Conservation (phyloP, 2,888 invertebrate genomes). For the Lasiommata megera region DNA sequence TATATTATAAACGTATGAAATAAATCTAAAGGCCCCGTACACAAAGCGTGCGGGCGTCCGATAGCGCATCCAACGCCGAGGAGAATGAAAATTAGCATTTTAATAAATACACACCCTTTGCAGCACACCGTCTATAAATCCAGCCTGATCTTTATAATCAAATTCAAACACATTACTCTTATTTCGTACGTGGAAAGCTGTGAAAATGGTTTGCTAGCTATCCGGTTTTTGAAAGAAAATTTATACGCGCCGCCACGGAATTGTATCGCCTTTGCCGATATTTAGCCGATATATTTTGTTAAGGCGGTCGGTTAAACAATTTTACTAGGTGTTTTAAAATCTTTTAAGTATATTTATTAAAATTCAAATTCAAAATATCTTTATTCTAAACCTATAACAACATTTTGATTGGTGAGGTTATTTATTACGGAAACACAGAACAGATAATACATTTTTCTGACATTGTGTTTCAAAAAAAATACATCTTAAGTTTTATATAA, state of each 20-base stretch:
- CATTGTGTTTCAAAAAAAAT: too few relatives aligned
- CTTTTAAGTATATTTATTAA: not conserved
- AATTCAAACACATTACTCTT: slow-evolving; percentile 76
- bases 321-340: not conserved
- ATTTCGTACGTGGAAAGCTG: slow-evolving; percentile 58
- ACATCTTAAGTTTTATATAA: too few relatives aligned
- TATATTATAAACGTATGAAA: slow-evolving; percentile 62
- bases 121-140: slow-evolving; percentile 76
- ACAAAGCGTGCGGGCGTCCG: slow-evolving; percentile 76
- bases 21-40: slow-evolving; percentile 75
- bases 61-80: slow-evolving; percentile 77
- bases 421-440: too few relatives aligned
- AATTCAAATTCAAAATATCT: too few relatives aligned
- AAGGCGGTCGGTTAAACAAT: slow-evolving; percentile 6
- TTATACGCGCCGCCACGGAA: slow-evolving; percentile 20
- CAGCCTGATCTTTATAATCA: slow-evolving; percentile 76
- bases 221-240: slow-evolving; percentile 26
- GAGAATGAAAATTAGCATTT: slow-evolving; percentile 77
- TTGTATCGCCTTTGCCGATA: slow-evolving; percentile 9
- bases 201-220: slow-evolving; percentile 33
- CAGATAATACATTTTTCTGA: too few relatives aligned
- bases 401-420: too few relatives aligned
- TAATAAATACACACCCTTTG: slow-evolving; percentile 82
- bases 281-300: slow-evolving; percentile 8
- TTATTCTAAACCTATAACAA: too few relatives aligned